These are phyloP conservation scores for Trochalopteron elliotii DNA, from an alignment of 2,113 vertebrate species.

Conservation along the genomic window DNA sequence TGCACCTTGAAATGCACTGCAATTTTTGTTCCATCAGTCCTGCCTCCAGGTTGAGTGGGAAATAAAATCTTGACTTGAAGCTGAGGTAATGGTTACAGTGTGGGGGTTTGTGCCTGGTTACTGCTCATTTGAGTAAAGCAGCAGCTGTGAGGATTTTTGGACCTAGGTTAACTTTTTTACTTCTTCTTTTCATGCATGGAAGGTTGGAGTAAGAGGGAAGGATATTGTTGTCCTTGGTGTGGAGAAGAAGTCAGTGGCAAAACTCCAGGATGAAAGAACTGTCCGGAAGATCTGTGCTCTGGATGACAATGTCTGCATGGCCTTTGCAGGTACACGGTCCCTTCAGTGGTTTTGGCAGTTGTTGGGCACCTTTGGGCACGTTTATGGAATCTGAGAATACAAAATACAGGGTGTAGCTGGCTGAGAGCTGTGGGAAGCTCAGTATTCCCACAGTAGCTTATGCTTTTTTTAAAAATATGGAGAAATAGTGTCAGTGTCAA, in stretches of 20 bases:
- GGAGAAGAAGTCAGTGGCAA: conserved; percentile 88
- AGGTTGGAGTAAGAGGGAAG: conserved; percentile 86
- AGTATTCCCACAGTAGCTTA: background rate
- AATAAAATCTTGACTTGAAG: background rate
- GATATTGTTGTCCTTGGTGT: conserved; percentile 87
- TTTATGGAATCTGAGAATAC: background rate
- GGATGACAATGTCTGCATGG: conserved; percentile 89
- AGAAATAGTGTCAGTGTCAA: background rate
- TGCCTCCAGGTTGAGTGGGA: background rate
- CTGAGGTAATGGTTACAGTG: background rate
- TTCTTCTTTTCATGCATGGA: background rate
- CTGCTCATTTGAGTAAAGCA: background rate
- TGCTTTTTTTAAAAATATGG: background rate
- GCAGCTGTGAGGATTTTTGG: rapidly evolving
- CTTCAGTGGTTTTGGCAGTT: rapidly evolving
- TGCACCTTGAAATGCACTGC: background rate
- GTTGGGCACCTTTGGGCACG: background rate
- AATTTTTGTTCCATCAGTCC: background rate
- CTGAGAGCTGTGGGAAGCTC: background rate
- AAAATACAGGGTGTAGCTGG: background rate
- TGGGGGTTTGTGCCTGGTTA: background rate
- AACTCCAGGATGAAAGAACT: conserved; percentile 87
- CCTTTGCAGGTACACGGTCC: conserved; percentile 79
- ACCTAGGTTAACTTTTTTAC: background rate
- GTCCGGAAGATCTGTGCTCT: conserved; percentile 88